Evolutionary conservation across 1,140 invertebrate genomes (phyloP).

Genomic region (Tetragonula clypearis): DNA sequence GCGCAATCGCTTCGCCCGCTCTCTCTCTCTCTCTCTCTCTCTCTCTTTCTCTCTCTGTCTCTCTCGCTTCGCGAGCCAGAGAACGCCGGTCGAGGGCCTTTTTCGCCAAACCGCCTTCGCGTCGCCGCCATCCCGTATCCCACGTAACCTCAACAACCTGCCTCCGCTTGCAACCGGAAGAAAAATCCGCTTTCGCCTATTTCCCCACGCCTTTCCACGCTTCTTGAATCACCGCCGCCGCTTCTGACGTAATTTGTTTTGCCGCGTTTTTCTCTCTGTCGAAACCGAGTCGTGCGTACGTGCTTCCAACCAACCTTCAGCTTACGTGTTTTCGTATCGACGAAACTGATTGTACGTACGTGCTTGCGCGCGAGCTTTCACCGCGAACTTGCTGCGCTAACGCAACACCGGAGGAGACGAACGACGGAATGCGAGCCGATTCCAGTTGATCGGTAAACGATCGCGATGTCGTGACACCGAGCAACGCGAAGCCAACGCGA

Average conservation of each 20-base stretch:
- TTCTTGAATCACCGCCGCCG: background rate
- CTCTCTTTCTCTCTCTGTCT: too few relatives aligned
- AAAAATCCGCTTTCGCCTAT: background rate
- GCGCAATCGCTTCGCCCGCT: conserved; percentile 54
- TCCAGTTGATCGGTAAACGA: conserved; percentile 49
- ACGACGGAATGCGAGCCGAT: conserved; percentile 56
- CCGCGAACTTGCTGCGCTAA: conserved; percentile 17
- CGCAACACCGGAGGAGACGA: conserved; percentile 36
- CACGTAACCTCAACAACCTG: background rate
- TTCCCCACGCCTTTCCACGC: background rate
- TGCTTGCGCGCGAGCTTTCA: background rate
- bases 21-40: background rate
- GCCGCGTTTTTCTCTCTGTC: background rate
- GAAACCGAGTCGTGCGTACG: background rate
- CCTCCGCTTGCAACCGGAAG: background rate
- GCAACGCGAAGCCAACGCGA: conserved; percentile 25
- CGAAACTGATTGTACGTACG: background rate
- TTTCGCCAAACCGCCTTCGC: conserved; percentile 17
- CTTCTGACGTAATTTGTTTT: background rate
- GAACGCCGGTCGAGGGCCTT: conserved; percentile 23
- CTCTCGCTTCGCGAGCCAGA: conserved; percentile 5
- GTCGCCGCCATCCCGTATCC: background rate
- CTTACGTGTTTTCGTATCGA: background rate
- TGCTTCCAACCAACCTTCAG: background rate
- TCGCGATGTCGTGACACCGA: conserved; percentile 48